Conservation (phyloP, 2,113 vertebrate species). For the Caretta caretta region DNA sequence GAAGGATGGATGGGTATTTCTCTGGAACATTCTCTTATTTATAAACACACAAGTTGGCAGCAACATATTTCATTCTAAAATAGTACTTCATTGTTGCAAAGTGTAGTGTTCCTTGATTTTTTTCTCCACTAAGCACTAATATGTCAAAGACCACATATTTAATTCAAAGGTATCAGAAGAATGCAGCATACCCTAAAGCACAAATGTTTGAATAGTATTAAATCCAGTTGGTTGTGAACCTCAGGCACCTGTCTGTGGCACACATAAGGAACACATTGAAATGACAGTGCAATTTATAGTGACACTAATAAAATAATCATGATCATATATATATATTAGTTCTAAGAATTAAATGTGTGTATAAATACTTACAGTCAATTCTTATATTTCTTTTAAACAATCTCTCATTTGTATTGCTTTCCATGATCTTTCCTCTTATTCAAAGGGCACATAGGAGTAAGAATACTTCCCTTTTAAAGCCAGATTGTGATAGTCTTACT, state of each 20-base stretch:
- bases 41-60: constrained; percentile 49
- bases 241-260: constrained; percentile 36
- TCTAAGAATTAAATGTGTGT: not conserved
- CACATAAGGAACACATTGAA: constrained; percentile 28
- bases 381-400: constrained; percentile 4
- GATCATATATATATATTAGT: constrained; percentile 32
- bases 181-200: constrained; percentile 41
- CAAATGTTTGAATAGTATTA: constrained; percentile 51
- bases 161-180: constrained; percentile 38
- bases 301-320: constrained; percentile 29
- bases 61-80: constrained; percentile 48
- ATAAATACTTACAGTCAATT: constrained; percentile 48
- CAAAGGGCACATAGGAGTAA: constrained; percentile 59
- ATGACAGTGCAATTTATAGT: constrained; percentile 25
- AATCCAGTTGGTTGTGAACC: not conserved
- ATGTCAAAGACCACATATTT: constrained; percentile 32
- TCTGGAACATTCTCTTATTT: constrained; percentile 53
- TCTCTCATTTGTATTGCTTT: constrained; percentile 61
- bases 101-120: constrained; percentile 22
- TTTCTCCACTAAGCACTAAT: constrained; percentile 29
- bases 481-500: constrained; percentile 41
- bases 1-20: constrained; percentile 39
- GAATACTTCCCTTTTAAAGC: constrained; percentile 35
- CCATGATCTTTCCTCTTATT: constrained; percentile 16
- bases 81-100: constrained; percentile 60